phyloP scores from a whole-genome alignment of 2,797 vertebrate genomes.

The Chiroxiphia lanceolata region DNA sequence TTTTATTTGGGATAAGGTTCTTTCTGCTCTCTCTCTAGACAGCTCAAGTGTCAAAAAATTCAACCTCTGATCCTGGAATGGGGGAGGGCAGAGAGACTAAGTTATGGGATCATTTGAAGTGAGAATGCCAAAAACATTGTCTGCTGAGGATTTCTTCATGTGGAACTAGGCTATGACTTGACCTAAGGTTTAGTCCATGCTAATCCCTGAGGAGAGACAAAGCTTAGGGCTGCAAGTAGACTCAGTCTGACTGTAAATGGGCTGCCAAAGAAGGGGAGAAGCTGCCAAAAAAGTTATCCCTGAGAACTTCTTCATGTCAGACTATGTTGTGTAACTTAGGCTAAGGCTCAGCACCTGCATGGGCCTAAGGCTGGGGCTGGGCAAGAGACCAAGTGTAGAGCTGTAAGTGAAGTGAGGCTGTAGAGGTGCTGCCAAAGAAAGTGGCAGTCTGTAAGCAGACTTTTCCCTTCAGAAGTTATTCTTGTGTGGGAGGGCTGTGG shows the following conservation, averaged over 20 bases:
- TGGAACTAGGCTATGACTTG: not conserved
- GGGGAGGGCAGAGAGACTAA: not conserved
- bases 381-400: not conserved
- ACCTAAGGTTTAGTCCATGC: not conserved
- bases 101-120: not conserved
- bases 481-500: accelerated
- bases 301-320: not conserved
- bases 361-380: not conserved
- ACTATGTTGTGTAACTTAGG: not conserved
- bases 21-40: not conserved
- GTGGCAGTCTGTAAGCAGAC: not conserved
- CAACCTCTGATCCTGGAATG: not conserved
- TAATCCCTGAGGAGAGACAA: not conserved
- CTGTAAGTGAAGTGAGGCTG: not conserved
- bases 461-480: not conserved
- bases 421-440: not conserved
- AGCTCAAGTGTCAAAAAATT: not conserved
- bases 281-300: not conserved
- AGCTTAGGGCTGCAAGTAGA: not conserved
- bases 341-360: not conserved
- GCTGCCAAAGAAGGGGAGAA: not conserved
- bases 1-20: not conserved
- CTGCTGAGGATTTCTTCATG: not conserved
- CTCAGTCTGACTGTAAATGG: not conserved
- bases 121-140: not conserved